Conservation (phyloP, 2,797 vertebrate genomes). For the Labroides dimidiatus region DNA sequence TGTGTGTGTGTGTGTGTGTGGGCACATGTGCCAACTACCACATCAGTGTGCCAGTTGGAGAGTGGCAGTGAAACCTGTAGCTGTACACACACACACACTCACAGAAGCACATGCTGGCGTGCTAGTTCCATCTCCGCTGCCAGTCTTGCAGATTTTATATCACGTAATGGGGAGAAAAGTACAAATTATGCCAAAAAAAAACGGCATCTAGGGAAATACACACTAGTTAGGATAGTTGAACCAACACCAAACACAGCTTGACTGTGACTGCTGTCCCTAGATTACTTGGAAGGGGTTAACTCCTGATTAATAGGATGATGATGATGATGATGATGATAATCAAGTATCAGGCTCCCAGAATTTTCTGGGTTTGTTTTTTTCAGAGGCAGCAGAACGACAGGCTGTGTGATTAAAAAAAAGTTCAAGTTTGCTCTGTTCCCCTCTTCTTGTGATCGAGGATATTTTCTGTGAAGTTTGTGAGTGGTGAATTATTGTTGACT, state of each 20-base stretch:
- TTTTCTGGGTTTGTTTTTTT: conserved; percentile 20
- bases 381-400: conserved; percentile 22
- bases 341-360: conserved; percentile 34
- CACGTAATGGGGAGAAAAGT: conserved; percentile 44
- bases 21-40: conserved; percentile 56
- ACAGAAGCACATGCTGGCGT: conserved; percentile 36
- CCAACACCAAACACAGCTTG: conserved; percentile 7
- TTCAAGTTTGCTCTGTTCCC: not conserved
- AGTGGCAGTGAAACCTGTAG: conserved; percentile 54
- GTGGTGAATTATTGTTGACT: not conserved
- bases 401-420: conserved; percentile 7
- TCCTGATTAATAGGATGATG: conserved; percentile 57
- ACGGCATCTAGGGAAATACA: conserved; percentile 41
- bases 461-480: not conserved
- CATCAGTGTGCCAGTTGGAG: conserved; percentile 63
- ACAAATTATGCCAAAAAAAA: conserved; percentile 42
- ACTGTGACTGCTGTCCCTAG: conserved; percentile 35
- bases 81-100: conserved; percentile 23
- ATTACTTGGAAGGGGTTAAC: conserved; percentile 58
- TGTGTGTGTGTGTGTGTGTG: conserved; percentile 13
- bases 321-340: conserved; percentile 50
- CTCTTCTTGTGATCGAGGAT: not conserved
- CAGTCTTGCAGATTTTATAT: conserved; percentile 64
- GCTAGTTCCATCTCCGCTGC: conserved; percentile 36
- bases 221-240: conserved; percentile 22